phyloP scores from a whole-genome alignment of 2,797 vertebrate genomes.

The Vespertilio murinus region DNA sequence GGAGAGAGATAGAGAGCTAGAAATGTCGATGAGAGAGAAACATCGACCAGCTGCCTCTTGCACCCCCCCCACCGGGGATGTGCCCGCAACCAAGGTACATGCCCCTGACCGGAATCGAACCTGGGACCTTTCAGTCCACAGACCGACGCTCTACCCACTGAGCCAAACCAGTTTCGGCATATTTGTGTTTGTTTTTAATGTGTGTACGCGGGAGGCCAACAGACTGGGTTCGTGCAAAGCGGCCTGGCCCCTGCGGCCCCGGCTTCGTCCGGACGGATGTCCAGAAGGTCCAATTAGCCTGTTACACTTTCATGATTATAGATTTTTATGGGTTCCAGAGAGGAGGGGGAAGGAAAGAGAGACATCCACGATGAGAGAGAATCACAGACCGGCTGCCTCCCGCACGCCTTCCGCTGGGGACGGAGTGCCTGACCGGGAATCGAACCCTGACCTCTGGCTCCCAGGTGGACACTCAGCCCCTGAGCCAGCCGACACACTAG shows the following conservation, averaged over 20 bases:
- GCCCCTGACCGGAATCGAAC: too few species aligned
- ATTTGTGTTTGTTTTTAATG: background rate
- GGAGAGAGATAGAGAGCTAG: too few species aligned
- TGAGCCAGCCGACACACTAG: background rate
- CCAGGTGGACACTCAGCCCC: background rate
- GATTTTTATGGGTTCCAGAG: background rate
- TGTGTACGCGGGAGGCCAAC: too few species aligned
- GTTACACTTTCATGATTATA: background rate
- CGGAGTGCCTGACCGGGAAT: background rate
- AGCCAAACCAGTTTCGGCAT: too few species aligned
- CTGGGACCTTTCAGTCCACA: too few species aligned
- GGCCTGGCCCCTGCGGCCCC: too few species aligned
- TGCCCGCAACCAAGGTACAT: too few species aligned
- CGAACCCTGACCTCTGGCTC: background rate
- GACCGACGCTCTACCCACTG: too few species aligned
- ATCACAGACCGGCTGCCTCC: background rate
- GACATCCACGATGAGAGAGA: background rate
- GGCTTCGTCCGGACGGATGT: background rate
- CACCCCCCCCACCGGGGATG: too few species aligned
- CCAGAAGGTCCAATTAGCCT: too few species aligned
- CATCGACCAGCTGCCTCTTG: too few species aligned
- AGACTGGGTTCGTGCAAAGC: background rate
- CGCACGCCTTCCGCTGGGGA: background rate
- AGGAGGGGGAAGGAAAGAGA: background rate
- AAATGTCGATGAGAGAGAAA: too few species aligned